Base-by-base conservation (phyloP, 2,888 invertebrate species). In the Hydrotaea diabolus region DNA sequence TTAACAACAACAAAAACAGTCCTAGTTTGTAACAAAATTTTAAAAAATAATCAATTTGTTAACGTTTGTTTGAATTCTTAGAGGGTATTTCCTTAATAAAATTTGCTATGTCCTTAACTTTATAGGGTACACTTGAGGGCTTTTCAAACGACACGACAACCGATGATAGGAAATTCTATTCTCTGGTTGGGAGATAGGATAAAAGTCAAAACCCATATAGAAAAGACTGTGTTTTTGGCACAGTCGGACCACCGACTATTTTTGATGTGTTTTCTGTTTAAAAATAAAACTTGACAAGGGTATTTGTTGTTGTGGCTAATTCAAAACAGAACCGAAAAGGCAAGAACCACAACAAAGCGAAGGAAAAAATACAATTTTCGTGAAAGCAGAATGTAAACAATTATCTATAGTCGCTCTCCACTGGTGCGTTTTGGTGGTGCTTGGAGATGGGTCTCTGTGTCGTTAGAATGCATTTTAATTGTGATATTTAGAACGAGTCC, bases 171-270 rank as follows among this genome's bases (percentile, higher is more conserved):
- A n/a, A n/a, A n/a, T n/a, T n/a, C n/a, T n/a, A n/a, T n/a, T n/a
- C n/a, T n/a, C n/a, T n/a, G n/a, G n/a, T n/a, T n/a, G n/a, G n/a
- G n/a, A n/a, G n/a, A n/a, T n/a, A n/a, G n/a, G n/a, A n/a, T n/a
- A n/a, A n/a, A n/a, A n/a, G n/a, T n/a, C 4, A 66, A 21, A 23
- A 17, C 11, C 31, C 21, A 57, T n/a, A 21, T 19, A 4, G 53
- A 78, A 53, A 72, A 46, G 72, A 31, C 77, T 72, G 78, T 72
- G 72, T 72, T 72, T 4, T 64, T 72, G 77, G 43, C 55, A 69
- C 57, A 17, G 23, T 55, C 9, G 49, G 1, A n/a, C 36, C 13
- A 1, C 39, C 5, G 55, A 21, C 17, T 0, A 11, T 39, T 39
- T 9, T 39, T 39, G 8, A 39, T 39, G 13, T 13, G 39, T 39